Base-by-base conservation (phyloP, 2,113 vertebrate species). In the Lycaon pictus region DNA sequence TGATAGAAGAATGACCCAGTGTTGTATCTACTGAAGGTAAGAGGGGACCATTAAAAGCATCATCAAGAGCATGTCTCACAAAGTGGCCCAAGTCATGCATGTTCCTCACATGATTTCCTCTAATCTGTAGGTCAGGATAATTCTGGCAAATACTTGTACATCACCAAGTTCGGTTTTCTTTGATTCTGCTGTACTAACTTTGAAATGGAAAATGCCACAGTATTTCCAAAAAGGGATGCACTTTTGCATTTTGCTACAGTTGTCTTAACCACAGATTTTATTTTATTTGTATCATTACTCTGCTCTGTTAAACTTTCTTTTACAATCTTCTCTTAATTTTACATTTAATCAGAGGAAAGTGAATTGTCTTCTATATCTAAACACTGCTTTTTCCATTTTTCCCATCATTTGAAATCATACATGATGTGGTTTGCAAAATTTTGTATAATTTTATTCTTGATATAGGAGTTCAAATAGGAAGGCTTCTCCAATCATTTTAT, bases 41-140 rank as follows among this genome's bases (percentile, higher is more conserved):
- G 53, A 99, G 60, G 0, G 99, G 99, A 10, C 98, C 98, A 0
- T 97, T 56, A 0, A 93, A 88, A 29, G 58, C 71, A 2, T 98
- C 94, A 6, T 98, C 97, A 0, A 62, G 77, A 4, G 7, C 43
- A 0, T 96, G 97, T 95, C 98, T 98, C 90, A 98, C 67, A 88
- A 98, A 97, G 15, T 98, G 98, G 19, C 98, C 98, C 0, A 98
- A 98, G 77, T 99, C 98, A 72, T 97, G 98, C 0, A 87, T 97
- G 48, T 97, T 98, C 23, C 98, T 98, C 10, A 99, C 93, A 0
- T 37, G 98, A 77, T 99, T 98, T 7, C 99, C 99, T 72, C 98
- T 98, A 1, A 99, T 99, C 32, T 99, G 98, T 12, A 99, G 96
- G 89, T 99, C 99, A 2, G 99, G 99, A 9, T 99, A 99, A 91